Conservation (phyloP, 2,888 invertebrate species). For the Xanthia togata region DNA sequence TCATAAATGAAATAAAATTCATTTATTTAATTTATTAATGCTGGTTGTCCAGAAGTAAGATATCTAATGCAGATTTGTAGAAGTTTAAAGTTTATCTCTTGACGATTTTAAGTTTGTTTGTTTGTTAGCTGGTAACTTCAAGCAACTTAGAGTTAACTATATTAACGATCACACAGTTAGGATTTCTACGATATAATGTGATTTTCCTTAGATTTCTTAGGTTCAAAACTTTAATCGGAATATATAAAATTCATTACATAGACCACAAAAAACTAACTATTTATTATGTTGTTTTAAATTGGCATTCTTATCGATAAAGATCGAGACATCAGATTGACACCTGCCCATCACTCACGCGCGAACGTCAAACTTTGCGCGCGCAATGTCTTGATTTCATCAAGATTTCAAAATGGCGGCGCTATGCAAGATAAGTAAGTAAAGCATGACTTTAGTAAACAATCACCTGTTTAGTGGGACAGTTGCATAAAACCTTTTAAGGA, state of each 20-base stretch:
- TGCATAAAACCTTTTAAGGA: slow-evolving; percentile 53
- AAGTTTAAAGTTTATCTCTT: neutral
- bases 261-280: neutral
- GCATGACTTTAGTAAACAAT: slow-evolving; percentile 58
- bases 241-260: neutral
- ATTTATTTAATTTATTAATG: too few species aligned
- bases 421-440: slow-evolving; percentile 52
- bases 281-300: neutral
- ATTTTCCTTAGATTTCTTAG: neutral
- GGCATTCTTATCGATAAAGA: slow-evolving; percentile 23
- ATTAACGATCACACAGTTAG: neutral
- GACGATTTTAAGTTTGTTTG: neutral
- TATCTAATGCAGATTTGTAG: neutral
- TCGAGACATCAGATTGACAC: slow-evolving; percentile 1
- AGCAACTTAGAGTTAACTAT: neutral
- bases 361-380: slow-evolving; percentile 37
- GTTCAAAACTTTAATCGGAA: too few species aligned
- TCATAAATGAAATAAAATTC: too few species aligned
- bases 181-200: neutral
- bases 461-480: slow-evolving; percentile 51
- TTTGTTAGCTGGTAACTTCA: neutral
- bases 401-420: slow-evolving; percentile 46
- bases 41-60: neutral
- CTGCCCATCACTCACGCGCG: slow-evolving; percentile 24
- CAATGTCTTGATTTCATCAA: slow-evolving; percentile 50